Percentiles rank a stretch among this genome's conserved stretches.
phyloP scores from a whole-genome alignment of 2,113 vertebrate species.

The Gymnocephalus cernua region DNA sequence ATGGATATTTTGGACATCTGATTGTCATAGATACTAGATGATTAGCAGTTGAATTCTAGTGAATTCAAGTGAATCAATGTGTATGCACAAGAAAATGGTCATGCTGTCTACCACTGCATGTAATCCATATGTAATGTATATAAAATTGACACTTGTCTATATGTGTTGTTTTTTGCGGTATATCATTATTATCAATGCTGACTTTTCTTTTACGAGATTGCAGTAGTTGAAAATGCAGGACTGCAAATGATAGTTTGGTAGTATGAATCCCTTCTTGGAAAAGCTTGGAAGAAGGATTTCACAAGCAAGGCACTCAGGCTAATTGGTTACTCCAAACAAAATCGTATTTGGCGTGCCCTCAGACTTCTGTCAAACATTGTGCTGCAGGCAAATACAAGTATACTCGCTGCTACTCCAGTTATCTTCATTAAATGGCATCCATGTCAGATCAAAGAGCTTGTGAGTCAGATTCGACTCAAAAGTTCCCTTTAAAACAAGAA shows the following conservation, averaged over 20 bases:
- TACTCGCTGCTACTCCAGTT: conserved; percentile 65
- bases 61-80: conserved; percentile 19
- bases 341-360: conserved; percentile 57
- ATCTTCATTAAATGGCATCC: conserved; percentile 74
- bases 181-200: neutral
- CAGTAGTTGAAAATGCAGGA: neutral
- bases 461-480: conserved; percentile 59
- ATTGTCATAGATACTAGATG: conserved; percentile 45
- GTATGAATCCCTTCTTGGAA: neutral
- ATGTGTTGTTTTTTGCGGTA: conserved; percentile 20
- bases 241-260: neutral
- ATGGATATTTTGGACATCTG: conserved; percentile 62
- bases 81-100: conserved; percentile 52
- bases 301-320: conserved; percentile 43
- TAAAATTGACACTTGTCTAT: conserved; percentile 28
- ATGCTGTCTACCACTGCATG: conserved; percentile 28
- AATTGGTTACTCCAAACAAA: conserved; percentile 69
- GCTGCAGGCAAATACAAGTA: conserved; percentile 75
- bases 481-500: conserved; percentile 64
- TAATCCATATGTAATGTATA: conserved; percentile 36
- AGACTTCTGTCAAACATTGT: conserved; percentile 71
- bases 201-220: neutral
- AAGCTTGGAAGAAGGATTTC: conserved; percentile 14
- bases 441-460: conserved; percentile 70
- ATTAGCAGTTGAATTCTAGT: conserved; percentile 49